Conservation (phyloP, 1,140 invertebrate genomes). For the Aphelenchoides avenae region DNA sequence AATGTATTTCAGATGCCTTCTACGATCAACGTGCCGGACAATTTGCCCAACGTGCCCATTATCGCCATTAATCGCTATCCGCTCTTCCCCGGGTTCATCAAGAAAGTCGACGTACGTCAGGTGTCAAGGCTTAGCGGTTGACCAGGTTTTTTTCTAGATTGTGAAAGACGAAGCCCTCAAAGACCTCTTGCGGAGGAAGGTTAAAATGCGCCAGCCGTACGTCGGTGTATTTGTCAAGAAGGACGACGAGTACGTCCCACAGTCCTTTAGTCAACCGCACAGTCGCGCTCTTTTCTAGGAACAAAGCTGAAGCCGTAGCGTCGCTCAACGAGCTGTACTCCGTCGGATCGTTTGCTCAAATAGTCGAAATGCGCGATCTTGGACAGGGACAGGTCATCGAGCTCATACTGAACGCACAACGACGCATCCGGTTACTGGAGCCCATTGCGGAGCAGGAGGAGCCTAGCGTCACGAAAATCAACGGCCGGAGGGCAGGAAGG, state of each 20-base stretch:
- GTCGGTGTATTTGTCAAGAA: slow-evolving; percentile 94
- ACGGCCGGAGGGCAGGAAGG: slow-evolving; percentile 28
- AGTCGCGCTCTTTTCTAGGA: slow-evolving; percentile 37
- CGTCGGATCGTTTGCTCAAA: slow-evolving; percentile 82
- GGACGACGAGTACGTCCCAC: slow-evolving; percentile 71
- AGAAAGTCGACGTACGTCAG: slow-evolving; percentile 79
- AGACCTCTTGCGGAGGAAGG: slow-evolving; percentile 84
- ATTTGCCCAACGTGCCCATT: slow-evolving; percentile 89
- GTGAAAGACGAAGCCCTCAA: slow-evolving; percentile 81
- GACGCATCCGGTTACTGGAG: slow-evolving; percentile 46
- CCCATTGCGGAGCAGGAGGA: slow-evolving; percentile 5
- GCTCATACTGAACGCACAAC: slow-evolving; percentile 66
- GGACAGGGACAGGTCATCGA: slow-evolving; percentile 82
- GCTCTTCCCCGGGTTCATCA: slow-evolving; percentile 95
- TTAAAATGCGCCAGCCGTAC: slow-evolving; percentile 91
- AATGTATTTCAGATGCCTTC: slow-evolving; percentile 18
- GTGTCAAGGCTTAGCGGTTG: not conserved
- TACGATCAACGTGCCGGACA: slow-evolving; percentile 77
- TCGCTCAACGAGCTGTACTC: slow-evolving; percentile 80
- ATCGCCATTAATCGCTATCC: slow-evolving; percentile 89
- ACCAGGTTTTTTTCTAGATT: slow-evolving; percentile 38
- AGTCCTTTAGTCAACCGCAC: slow-evolving; percentile 13
- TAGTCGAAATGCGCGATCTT: slow-evolving; percentile 87
- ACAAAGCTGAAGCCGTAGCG: slow-evolving; percentile 69
- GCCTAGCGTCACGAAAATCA: slow-evolving; percentile 28